Percentiles rank a stretch among this genome's conserved stretches.
These are phyloP conservation scores for Lapara coniferarum DNA, from an alignment of 2,888 invertebrate species.

Conservation along the genomic window DNA sequence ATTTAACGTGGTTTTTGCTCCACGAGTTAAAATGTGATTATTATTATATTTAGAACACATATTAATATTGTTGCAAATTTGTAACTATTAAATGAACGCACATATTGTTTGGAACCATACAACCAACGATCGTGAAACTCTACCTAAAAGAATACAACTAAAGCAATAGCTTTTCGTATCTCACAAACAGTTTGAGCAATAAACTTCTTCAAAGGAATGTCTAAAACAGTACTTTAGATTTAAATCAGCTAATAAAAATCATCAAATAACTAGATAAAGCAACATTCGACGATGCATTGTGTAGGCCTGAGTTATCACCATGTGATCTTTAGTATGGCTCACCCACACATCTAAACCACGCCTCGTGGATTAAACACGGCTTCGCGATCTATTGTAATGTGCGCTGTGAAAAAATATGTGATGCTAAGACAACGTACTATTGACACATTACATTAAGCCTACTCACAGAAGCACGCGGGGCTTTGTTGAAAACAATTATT, in stretches of 20 bases:
- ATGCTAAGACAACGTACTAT: background rate
- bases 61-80: too few species aligned
- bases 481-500: conserved; percentile 19
- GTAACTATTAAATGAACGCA: too few species aligned
- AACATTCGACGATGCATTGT: conserved; percentile 20
- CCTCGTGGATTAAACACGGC: conserved; percentile 1
- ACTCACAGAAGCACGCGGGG: background rate
- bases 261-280: background rate
- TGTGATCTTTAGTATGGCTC: conserved; percentile 41
- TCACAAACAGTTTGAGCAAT: background rate
- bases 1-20: background rate
- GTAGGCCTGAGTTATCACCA: conserved; percentile 32
- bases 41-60: too few species aligned
- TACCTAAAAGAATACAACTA: background rate
- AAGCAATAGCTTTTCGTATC: background rate
- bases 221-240: background rate
- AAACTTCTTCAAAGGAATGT: background rate
- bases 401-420: background rate
- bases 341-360: conserved; percentile 31
- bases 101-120: too few species aligned
- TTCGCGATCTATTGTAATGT: conserved; percentile 10
- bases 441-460: background rate
- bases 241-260: background rate
- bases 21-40: background rate
- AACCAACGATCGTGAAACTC: background rate